A percentile compares a stretch with the other conserved stretches of the same genome.
These are phyloP conservation scores for Proteles cristata DNA, from an alignment of 2,113 vertebrate species.

Conservation along the genomic window DNA sequence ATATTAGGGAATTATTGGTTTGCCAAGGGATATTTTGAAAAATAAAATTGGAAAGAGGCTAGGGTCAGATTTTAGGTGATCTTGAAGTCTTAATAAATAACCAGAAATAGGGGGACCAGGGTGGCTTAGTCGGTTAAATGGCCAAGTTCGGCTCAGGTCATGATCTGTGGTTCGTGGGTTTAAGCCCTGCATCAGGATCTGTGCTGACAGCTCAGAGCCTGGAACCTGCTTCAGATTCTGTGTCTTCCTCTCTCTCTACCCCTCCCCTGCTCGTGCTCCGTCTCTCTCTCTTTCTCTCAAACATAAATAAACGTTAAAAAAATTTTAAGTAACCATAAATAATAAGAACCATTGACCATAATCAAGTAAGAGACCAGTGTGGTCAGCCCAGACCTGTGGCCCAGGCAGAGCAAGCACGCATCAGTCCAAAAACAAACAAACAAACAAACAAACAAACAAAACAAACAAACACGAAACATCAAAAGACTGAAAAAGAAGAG, in stretches of 20 bases:
- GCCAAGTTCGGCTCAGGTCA: no score
- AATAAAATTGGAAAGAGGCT: not conserved
- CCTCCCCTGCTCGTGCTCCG: no score
- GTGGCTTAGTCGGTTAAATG: no score
- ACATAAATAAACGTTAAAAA: no score
- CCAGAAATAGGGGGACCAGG: not conserved
- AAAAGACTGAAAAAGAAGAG: not conserved
- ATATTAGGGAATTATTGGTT: not conserved
- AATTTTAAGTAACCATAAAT: not conserved
- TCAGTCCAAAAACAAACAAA: not conserved
- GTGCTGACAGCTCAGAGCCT: no score
- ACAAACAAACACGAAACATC: not conserved
- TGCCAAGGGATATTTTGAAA: not conserved
- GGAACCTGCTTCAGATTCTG: no score
- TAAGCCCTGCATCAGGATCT: no score
- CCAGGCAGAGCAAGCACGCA: not conserved
- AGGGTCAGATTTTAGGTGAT: not conserved
- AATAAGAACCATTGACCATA: not conserved
- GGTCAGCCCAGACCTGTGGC: not conserved
- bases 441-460: no score
- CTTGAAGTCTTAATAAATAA: not conserved
- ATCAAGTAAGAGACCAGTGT: not conserved
- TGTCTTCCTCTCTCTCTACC: no score
- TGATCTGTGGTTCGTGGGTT: no score
- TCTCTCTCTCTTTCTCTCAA: no score